Evolutionary conservation across 2,797 vertebrate genomes (phyloP).

Genomic region (Macrochelys suwanniensis): DNA sequence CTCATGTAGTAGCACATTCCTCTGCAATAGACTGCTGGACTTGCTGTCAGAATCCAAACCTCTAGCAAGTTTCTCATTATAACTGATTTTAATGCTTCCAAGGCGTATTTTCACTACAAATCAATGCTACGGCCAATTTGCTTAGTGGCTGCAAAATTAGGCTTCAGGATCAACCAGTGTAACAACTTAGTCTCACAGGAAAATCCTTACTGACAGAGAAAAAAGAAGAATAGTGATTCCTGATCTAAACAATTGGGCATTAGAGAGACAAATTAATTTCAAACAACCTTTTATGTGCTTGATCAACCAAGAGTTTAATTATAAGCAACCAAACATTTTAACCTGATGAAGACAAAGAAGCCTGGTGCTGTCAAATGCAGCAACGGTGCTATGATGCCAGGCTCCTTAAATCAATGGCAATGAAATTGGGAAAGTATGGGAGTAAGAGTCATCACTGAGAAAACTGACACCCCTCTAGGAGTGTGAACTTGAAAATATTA

Average conservation of each 20-base stretch:
- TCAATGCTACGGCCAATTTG: background rate
- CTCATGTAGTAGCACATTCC: background rate
- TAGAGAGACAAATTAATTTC: background rate
- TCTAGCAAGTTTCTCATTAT: constrained; percentile 24
- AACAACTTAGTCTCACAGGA: background rate
- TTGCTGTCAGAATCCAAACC: constrained; percentile 24
- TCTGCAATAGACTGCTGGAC: background rate
- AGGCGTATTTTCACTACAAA: constrained; percentile 36
- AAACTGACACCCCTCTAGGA: background rate
- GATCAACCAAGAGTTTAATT: background rate
- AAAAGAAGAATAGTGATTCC: background rate
- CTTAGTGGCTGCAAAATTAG: background rate
- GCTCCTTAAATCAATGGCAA: background rate
- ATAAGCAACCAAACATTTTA: background rate
- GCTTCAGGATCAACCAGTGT: background rate
- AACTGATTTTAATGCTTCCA: constrained; percentile 29
- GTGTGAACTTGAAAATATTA: background rate
- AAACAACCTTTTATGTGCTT: background rate
- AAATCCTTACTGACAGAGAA: background rate
- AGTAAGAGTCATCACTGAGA: background rate
- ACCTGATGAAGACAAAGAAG: background rate
- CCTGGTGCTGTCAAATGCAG: background rate
- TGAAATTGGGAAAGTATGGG: background rate
- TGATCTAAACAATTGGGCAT: background rate
- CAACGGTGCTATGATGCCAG: background rate